Base-by-base conservation (phyloP, 2,113 vertebrate genomes). In the Taxidea taxus region DNA sequence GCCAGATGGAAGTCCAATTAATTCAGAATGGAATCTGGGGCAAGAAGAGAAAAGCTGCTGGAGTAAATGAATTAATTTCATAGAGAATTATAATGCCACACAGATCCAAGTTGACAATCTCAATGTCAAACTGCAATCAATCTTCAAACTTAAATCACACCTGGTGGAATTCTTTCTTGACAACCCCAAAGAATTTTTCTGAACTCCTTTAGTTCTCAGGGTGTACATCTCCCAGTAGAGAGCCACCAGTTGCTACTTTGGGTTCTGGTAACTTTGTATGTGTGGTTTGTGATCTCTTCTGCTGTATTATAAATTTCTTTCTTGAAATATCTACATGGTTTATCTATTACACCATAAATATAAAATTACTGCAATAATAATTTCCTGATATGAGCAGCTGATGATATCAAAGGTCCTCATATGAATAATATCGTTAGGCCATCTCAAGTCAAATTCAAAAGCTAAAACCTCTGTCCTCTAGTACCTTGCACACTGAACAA, bases 1-100 rank as follows among this genome's bases (percentile, higher is more conserved):
- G 78, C 47, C 88, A 60, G 70, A 74, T 70, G n/a, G 11, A 95
- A 92, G 75, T 87, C 84, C 72, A 75, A 42, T 16, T 90, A 95
- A 91, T 96, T 95, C 77, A 97, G 47, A 70, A 64, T 39, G 16
- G 78, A 94, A 95, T 70, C 18, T 31, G 56, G 37, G 54, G 20
- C 62, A 95, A 60, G 25, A 44, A 95, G 87, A 74, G 14, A 91
- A 95, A 94, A 97, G 42, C 49, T 31, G 25, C 75, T 62, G n/a
- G 42, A 88, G 51, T 66, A 39, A 78, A 51, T 49, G 7, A 89
- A 56, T 83, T 74, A 51, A 92, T 81, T 81, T 90, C 54, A 44
- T 25, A 54, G 42, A 82, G 44, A 90, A 91, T 54, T 39, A 47
- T 18, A 62, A 87, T 60, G 44, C 70, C 81, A 51, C 4, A 42